A percentile compares a stretch with the other conserved stretches of the same genome.
These are phyloP conservation scores for Mionectes macconnelli DNA, from an alignment of 2,113 vertebrate species.

Conservation along the genomic window DNA sequence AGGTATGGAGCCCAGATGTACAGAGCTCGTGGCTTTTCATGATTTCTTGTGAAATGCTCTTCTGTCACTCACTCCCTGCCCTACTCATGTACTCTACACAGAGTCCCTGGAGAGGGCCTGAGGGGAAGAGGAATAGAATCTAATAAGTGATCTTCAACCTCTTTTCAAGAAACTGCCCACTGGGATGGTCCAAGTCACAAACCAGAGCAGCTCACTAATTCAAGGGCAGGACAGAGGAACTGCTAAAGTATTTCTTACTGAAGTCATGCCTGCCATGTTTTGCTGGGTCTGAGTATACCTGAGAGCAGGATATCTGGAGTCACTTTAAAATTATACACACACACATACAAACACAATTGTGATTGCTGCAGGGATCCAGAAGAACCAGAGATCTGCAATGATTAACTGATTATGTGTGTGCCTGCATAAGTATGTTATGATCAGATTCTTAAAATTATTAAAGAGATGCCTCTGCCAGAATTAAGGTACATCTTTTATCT, in stretches of 20 bases:
- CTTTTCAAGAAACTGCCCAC: neutral
- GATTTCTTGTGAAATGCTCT: neutral
- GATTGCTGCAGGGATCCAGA: neutral
- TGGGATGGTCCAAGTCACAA: neutral
- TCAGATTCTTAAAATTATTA: neutral
- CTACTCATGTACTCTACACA: neutral
- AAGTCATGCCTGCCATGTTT: neutral
- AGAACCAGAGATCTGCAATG: neutral
- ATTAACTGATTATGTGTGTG: neutral
- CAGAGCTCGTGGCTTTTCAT: neutral
- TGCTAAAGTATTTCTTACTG: neutral
- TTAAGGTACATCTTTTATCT: neutral
- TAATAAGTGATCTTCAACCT: neutral
- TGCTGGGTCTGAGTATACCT: neutral
- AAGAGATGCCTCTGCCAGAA: neutral
- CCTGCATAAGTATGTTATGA: neutral
- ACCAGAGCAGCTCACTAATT: neutral
- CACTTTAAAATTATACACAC: neutral
- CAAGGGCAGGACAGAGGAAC: neutral
- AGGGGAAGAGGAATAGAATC: neutral
- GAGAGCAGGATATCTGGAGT: neutral
- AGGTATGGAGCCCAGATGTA: rapidly evolving
- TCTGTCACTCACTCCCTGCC: neutral
- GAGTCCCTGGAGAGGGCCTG: rapidly evolving
- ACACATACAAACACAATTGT: neutral